Percentiles rank a stretch among this genome's conserved stretches.
These are phyloP conservation scores for Cheilosia soror DNA, from an alignment of 2,888 invertebrate genomes.

Conservation along the genomic window DNA sequence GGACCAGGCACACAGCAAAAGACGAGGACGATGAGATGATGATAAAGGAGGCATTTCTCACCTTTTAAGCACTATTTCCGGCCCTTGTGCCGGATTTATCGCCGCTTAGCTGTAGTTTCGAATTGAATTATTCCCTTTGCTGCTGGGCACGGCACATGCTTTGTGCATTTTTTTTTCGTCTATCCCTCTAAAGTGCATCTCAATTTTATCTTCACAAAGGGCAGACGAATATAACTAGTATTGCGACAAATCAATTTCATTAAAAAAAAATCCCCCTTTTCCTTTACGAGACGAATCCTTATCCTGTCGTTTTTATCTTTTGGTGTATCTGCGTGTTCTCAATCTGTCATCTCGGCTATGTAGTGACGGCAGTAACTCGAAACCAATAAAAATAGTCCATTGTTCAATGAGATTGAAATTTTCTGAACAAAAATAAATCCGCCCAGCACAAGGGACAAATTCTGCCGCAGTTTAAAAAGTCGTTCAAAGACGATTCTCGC, in stretches of 20 bases:
- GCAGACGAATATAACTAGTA: constrained; percentile 37
- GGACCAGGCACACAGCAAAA: not conserved
- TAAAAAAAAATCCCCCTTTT: constrained; percentile 46
- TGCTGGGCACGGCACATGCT: not conserved
- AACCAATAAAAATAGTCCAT: constrained; percentile 70
- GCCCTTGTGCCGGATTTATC: constrained; percentile 52
- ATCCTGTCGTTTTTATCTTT: not conserved
- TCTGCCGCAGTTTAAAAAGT: constrained; percentile 43
- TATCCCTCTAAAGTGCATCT: constrained; percentile 53
- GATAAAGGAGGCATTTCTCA: constrained; percentile 59
- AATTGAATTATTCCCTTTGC: constrained; percentile 48
- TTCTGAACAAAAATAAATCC: constrained; percentile 23
- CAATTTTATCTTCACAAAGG: constrained; percentile 55
- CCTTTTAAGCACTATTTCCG: constrained; percentile 73
- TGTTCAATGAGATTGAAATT: constrained; percentile 59
- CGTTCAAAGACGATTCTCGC: constrained; percentile 5
- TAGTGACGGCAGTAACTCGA: constrained; percentile 55
- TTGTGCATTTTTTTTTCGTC: constrained; percentile 36
- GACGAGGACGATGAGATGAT: constrained; percentile 10
- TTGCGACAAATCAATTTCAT: constrained; percentile 69
- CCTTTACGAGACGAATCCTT: not conserved
- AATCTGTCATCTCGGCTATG: constrained; percentile 50
- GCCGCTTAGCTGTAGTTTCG: constrained; percentile 39
- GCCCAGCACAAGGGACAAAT: not conserved
- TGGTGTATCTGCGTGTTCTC: constrained; percentile 40